Evolutionary conservation across 2,113 vertebrate genomes (phyloP).

Genomic region (Tamias sibiricus): DNA sequence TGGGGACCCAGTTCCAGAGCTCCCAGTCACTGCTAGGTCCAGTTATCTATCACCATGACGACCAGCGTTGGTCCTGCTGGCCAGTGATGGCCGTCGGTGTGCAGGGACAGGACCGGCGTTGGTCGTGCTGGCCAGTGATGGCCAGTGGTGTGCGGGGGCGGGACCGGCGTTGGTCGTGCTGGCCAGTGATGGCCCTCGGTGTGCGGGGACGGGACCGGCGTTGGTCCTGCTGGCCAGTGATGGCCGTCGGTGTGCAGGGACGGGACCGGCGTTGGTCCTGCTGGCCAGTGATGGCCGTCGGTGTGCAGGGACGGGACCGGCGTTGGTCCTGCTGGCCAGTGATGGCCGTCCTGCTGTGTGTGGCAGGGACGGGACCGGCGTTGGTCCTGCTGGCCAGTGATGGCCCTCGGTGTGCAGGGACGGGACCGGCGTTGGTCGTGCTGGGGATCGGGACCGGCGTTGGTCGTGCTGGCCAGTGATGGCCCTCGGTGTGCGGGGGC

Average conservation of each 20-base stretch:
- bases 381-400: no score
- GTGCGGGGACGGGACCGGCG: rapidly evolving
- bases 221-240: rapidly evolving
- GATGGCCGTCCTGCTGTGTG: no score
- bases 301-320: rapidly evolving
- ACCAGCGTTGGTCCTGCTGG: rapidly evolving
- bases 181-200: rapidly evolving
- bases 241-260: rapidly evolving
- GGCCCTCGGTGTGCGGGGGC: no score
- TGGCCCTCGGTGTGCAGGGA: no score
- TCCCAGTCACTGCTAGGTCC: background rate
- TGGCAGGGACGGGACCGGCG: no score
- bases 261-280: rapidly evolving
- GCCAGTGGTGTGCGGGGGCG: rapidly evolving
- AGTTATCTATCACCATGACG: rapidly evolving
- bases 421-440: no score
- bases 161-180: rapidly evolving
- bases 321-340: rapidly evolving
- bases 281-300: rapidly evolving
- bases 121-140: rapidly evolving
- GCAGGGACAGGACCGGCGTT: no score
- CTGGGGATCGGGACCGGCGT: no score
- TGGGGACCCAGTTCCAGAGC: no score
- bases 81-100: rapidly evolving
- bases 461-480: no score